Base-by-base conservation (phyloP, 2,888 invertebrate species). In the Tetragnatha montana region DNA sequence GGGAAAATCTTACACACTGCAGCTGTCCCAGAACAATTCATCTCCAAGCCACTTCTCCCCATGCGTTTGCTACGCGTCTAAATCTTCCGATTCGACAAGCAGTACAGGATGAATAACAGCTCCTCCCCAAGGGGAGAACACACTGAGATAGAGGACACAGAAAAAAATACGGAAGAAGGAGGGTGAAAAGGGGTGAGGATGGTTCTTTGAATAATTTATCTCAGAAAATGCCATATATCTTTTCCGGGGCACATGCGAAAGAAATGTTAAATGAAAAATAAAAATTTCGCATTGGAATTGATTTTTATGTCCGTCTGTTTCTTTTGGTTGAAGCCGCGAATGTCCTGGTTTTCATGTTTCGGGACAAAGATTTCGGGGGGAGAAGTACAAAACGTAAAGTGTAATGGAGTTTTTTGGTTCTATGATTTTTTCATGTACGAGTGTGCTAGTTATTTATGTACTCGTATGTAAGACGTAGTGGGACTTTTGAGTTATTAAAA, bases 151-250 rank as follows among this genome's bases (percentile, higher is more conserved):
- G 47, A n/a, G 10, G 22, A 84, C 81, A 81, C 71, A 81, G 73
- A 76, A 76, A 50, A 6, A 50, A 19, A 70, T 70, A 7, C 70
- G n/a, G 19, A 35, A 51, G 60, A 14, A 49, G 17, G n/a, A n/a
- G 71, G 71, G 70, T 51, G 19, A 69, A 51, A 50, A 70, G 50
- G 19, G 74, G 82, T 12, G 68, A 6, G 76, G 73, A 85, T 22
- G 74, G 68, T 68, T 81, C 81, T 87, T 87, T 80, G 87, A 87
- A 87, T 87, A 87, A 87, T 87, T 87, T 87, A 87, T 81, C 81
- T 60, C 79, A 81, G 75, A 87, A 87, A 75, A 87, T 87, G 60
- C 74, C 80, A 87, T 87, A 87, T 87, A 87, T 87, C 87, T 81
- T 35, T 35, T 81, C 74, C 75, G 19, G 49, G 80, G 68, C 80